Conservation (phyloP, 2,113 vertebrate genomes). For the Spermophilus dauricus region DNA sequence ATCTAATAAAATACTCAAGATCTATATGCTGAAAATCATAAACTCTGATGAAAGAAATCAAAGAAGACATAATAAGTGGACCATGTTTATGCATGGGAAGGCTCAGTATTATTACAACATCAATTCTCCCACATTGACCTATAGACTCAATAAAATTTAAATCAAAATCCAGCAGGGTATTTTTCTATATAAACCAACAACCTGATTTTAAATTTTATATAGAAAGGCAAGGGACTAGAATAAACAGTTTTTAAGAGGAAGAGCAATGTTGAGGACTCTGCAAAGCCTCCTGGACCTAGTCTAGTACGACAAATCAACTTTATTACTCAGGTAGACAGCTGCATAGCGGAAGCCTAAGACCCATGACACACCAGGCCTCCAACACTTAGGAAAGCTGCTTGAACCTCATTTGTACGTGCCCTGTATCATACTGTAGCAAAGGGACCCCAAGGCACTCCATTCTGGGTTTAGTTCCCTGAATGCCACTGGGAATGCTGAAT, state of each 20-base stretch:
- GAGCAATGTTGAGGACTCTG: neutral
- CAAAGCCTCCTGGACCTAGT: neutral
- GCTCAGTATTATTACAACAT: neutral
- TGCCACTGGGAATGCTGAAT: neutral
- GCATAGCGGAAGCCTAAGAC: neutral
- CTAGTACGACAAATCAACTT: neutral
- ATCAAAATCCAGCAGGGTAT: neutral
- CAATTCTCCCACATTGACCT: neutral
- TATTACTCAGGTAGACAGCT: neutral
- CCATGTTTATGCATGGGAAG: neutral
- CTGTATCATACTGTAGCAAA: neutral
- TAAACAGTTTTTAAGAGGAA: neutral
- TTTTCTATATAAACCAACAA: neutral
- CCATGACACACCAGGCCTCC: neutral
- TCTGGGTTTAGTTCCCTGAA: neutral
- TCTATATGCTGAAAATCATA: neutral
- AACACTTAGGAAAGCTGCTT: neutral
- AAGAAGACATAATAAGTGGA: neutral
- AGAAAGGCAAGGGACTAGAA: neutral
- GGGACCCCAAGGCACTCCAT: neutral
- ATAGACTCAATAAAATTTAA: neutral
- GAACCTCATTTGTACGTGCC: neutral
- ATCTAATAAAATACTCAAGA: neutral
- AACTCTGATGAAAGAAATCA: neutral
- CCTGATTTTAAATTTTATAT: neutral